Evolutionary conservation across 2,888 invertebrate species (phyloP).

Genomic region (Mythimna impura): DNA sequence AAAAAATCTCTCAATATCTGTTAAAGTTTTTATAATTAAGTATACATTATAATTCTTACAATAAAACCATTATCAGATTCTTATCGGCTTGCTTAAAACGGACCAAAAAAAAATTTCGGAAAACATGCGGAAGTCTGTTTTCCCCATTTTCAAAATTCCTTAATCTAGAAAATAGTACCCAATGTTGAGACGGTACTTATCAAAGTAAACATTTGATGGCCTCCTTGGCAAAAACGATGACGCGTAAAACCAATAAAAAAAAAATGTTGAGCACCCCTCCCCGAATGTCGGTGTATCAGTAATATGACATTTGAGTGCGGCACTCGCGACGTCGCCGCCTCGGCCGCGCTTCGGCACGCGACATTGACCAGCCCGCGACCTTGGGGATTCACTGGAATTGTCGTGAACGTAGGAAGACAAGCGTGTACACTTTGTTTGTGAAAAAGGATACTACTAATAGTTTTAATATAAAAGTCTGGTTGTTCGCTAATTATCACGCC

Average conservation of each 20-base stretch:
- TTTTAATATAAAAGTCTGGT: not conserved
- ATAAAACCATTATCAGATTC: too few relatives aligned
- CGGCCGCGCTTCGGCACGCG: slow-evolving; percentile 69
- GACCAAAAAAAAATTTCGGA: too few relatives aligned
- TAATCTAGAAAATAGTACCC: too few relatives aligned
- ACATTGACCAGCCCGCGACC: slow-evolving; percentile 71
- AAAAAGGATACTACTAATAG: not conserved
- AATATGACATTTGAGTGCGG: slow-evolving; percentile 87
- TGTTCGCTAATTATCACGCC: not conserved
- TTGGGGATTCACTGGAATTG: slow-evolving; percentile 57
- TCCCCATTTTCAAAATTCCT: too few relatives aligned
- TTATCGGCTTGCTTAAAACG: too few relatives aligned
- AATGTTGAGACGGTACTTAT: too few relatives aligned
- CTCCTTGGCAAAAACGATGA: not conserved
- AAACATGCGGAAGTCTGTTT: too few relatives aligned
- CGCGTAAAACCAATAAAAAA: not conserved
- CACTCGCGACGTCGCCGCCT: slow-evolving; percentile 76
- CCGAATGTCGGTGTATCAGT: slow-evolving; percentile 76
- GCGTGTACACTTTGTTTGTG: not conserved
- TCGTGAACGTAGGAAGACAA: slow-evolving; percentile 37
- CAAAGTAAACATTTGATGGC: not conserved
- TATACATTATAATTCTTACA: too few relatives aligned
- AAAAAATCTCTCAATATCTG: too few relatives aligned
- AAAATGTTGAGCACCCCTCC: slow-evolving; percentile 77
- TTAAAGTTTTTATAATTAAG: too few relatives aligned